Evolutionary conservation across 2,888 invertebrate species (phyloP).

Genomic region (Sepioteuthis lessoniana): DNA sequence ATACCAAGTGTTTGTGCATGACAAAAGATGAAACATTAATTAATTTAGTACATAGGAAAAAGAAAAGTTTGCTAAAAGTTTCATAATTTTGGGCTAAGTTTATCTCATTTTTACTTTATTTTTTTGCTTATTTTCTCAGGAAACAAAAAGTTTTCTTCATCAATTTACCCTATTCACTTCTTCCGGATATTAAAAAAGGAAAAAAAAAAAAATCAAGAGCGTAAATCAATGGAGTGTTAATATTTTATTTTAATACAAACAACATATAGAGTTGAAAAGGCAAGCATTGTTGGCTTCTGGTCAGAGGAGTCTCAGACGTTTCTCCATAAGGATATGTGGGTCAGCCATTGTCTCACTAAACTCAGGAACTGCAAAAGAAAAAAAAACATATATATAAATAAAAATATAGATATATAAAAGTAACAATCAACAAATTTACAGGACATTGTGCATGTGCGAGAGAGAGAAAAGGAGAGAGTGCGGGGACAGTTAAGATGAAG

Average conservation of each 20-base stretch:
- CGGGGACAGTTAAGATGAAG: too few species aligned
- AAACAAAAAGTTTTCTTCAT: not conserved
- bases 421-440: too few species aligned
- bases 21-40: constrained; percentile 5
- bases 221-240: not conserved
- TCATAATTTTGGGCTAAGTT: not conserved
- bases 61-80: not conserved
- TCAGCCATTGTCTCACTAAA: constrained; percentile 80
- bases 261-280: not conserved
- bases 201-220: not conserved
- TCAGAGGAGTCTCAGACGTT: constrained; percentile 61
- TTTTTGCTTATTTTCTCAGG: not conserved
- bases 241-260: constrained; percentile 13
- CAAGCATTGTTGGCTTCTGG: not conserved
- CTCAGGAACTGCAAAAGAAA: constrained; percentile 63
- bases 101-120: not conserved
- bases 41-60: not conserved
- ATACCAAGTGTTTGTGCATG: not conserved
- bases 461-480: not conserved
- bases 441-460: not conserved
- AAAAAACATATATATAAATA: not conserved
- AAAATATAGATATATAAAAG: not conserved
- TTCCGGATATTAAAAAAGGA: not conserved
- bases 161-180: not conserved
- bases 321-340: constrained; percentile 89